phyloP scores from a whole-genome alignment of 2,797 vertebrate species.

The Sebastes oblongus region DNA sequence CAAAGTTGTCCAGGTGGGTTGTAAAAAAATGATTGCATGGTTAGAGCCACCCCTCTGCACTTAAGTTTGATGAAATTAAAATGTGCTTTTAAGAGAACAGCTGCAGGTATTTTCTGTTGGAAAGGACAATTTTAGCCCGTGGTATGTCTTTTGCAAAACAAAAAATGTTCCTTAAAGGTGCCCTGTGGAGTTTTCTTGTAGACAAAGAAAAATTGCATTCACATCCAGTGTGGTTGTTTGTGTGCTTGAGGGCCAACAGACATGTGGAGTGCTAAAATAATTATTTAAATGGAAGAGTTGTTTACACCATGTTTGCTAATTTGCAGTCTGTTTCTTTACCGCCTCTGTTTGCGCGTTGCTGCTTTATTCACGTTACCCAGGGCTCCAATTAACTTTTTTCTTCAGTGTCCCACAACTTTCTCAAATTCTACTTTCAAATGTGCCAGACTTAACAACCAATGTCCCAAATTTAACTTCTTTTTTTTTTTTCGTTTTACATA shows the following conservation, averaged over 20 bases:
- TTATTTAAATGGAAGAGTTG: not conserved
- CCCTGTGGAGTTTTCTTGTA: not conserved
- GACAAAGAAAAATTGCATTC: not conserved
- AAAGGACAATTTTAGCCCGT: not conserved
- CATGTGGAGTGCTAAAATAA: no score
- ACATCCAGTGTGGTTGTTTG: not conserved
- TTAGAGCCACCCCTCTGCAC: not conserved
- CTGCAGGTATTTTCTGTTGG: not conserved
- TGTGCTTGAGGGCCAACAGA: not conserved
- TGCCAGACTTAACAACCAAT: no score
- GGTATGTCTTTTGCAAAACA: not conserved
- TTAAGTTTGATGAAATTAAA: not conserved
- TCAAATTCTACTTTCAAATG: no score
- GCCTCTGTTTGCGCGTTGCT: not conserved
- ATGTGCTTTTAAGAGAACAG: not conserved
- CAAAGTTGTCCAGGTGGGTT: not conserved
- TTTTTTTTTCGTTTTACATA: no score
- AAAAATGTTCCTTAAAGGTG: not conserved
- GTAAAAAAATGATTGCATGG: not conserved
- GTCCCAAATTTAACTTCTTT: no score
- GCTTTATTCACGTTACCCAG: not conserved
- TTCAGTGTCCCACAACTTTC: no score
- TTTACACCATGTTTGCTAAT: not conserved
- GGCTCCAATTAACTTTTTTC: no score
- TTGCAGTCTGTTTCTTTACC: not conserved